Base-by-base conservation (phyloP, 2,113 vertebrate species). In the Meleagris gallopavo region DNA sequence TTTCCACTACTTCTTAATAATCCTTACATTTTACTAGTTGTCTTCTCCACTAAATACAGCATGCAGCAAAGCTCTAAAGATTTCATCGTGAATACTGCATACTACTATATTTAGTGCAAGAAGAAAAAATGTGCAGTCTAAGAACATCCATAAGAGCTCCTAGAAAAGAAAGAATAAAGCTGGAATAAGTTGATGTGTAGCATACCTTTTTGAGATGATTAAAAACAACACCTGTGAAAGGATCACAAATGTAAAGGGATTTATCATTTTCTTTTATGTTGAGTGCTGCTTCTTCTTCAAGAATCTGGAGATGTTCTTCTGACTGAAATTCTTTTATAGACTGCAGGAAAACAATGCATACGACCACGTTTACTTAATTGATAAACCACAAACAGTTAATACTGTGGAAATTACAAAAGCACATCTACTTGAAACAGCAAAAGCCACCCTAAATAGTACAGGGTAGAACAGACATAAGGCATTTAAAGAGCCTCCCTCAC, bases 301-400 rank as follows among this genome's bases (percentile, higher is more conserved):
- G 95, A 55, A 95, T 97, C 90, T 99, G 98, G 22, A 99, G 97
- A 94, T 98, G 98, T 55, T 99, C 98, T 94, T 99, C 98, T 72
- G 99, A 99, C 93, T 99, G 99, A 92, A 99, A 98, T 92, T 99
- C 98, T 93, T 98, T 97, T 95, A 99, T 98, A 71, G 99, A 99
- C 99, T 99, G 90, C 62, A 97, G 61, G 71, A 52, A 96, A 97
- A 75, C 11, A 73, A 45, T 29, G 7, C 15, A 29, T 3, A 46
- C 7, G 89, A 15, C 29, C 87, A 36, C 62, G 69, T 34, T 60
- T n/a, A 36, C 25, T 65, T 38, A 38, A 79, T 24, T 36, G 65
- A 76, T 9, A 71, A 71, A 81, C 22, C 14, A 69, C 2, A 27
- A 52, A 72, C 1, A 86, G 18, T 19, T 5, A 67, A 45, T 27